Conservation (phyloP, 2,888 invertebrate species). For the Chrysolina haemoptera region DNA sequence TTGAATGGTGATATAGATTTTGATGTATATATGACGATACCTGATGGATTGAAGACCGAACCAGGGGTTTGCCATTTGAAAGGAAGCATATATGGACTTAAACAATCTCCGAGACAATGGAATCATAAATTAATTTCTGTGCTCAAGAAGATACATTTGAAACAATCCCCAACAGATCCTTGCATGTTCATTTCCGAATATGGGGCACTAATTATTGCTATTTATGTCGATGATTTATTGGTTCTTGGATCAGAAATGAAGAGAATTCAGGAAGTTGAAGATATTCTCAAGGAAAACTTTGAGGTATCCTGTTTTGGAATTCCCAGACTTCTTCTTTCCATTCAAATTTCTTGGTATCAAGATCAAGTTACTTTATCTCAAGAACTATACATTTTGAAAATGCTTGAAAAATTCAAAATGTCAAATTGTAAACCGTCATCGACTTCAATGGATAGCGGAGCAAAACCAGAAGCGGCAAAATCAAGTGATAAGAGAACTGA, state of each 20-base stretch:
- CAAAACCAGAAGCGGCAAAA: background rate
- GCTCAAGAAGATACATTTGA: background rate
- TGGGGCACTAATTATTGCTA: background rate
- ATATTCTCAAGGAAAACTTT: background rate
- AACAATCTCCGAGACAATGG: no score
- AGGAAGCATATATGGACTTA: no score
- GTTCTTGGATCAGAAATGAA: background rate
- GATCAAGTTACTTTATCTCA: background rate
- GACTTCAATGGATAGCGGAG: background rate
- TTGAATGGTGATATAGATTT: background rate
- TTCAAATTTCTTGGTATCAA: background rate
- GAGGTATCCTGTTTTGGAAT: background rate
- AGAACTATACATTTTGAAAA: background rate
- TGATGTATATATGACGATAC: background rate
- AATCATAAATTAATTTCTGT: no score
- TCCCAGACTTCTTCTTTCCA: background rate
- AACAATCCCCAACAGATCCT: background rate
- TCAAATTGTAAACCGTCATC: background rate
- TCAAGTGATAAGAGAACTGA: background rate
- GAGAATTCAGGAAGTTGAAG: background rate
- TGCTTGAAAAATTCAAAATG: background rate
- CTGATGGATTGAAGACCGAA: background rate
- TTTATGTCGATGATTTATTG: background rate
- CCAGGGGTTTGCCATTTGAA: no score
- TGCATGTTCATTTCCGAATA: no score